phyloP scores from a whole-genome alignment of 2,797 vertebrate genomes.

The Erethizon dorsatum region DNA sequence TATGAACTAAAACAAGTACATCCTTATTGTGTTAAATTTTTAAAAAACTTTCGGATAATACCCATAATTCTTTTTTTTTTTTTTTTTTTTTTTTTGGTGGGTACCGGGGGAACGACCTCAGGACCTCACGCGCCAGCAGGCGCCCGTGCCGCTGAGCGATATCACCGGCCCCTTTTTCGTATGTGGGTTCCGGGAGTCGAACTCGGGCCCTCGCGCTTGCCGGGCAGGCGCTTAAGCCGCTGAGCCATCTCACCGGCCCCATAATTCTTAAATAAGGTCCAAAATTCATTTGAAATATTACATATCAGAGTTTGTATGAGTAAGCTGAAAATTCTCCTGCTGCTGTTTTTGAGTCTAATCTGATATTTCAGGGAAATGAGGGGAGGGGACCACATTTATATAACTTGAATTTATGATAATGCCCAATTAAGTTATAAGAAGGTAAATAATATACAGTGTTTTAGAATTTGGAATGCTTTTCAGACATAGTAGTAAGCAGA shows the following conservation, averaged over 20 bases:
- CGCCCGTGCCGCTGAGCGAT: no score
- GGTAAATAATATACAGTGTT: not conserved
- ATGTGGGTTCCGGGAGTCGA: no score
- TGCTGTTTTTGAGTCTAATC: conserved; percentile 52
- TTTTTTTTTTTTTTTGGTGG: no score
- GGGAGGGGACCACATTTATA: not conserved
- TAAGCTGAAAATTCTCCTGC: conserved; percentile 46
- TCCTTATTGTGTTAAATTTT: conserved; percentile 48
- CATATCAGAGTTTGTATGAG: not conserved
- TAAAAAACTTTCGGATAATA: conserved; percentile 13
- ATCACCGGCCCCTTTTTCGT: no score
- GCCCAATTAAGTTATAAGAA: not conserved
- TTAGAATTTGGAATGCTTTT: conserved; percentile 51
- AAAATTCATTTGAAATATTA: conserved; percentile 50
- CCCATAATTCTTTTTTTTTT: not conserved
- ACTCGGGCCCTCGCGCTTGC: no score
- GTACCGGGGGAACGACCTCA: no score
- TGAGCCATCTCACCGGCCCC: no score
- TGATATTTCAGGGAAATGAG: not conserved
- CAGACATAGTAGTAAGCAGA: conserved; percentile 33
- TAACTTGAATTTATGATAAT: not conserved
- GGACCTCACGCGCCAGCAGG: no score
- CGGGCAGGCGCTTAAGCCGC: no score
- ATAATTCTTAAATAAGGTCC: not conserved
- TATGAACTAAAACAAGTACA: conserved; percentile 50